These are phyloP conservation scores for Podocnemis expansa DNA, from an alignment of 2,113 vertebrate genomes.

Conservation along the genomic window DNA sequence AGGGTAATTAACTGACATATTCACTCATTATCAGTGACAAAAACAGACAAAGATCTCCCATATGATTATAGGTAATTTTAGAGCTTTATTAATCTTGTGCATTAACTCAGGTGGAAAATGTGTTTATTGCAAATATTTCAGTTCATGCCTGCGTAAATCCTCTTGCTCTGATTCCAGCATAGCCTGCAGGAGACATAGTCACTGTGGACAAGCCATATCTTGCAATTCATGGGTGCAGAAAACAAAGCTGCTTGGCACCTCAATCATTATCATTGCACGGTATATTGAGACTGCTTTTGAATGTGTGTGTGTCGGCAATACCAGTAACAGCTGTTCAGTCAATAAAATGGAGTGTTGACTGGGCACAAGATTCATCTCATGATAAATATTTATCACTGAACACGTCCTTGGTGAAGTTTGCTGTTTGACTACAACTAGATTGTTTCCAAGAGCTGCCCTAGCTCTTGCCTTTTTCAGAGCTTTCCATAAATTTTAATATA, in stretches of 20 bases:
- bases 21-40: slow-evolving; percentile 26
- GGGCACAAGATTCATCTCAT: neutral
- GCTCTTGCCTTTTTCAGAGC: neutral
- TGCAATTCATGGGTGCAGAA: neutral
- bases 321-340: neutral
- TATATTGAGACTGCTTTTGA: neutral
- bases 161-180: slow-evolving; percentile 6
- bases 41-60: slow-evolving; percentile 8
- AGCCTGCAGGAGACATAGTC: slow-evolving; percentile 22
- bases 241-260: neutral
- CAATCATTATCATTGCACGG: neutral
- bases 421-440: neutral
- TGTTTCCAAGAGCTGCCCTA: slow-evolving; percentile 16
- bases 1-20: slow-evolving; percentile 51
- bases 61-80: slow-evolving; percentile 10
- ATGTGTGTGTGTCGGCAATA: neutral
- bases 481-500: neutral
- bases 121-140: neutral
- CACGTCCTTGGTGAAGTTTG: neutral
- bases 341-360: neutral
- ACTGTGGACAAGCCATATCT: neutral
- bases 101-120: slow-evolving; percentile 7
- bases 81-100: slow-evolving; percentile 39
- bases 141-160: slow-evolving; percentile 4
- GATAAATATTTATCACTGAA: neutral